phyloP scores from a whole-genome alignment of 2,797 vertebrate species.

The Pipistrellus pygmaeus region DNA sequence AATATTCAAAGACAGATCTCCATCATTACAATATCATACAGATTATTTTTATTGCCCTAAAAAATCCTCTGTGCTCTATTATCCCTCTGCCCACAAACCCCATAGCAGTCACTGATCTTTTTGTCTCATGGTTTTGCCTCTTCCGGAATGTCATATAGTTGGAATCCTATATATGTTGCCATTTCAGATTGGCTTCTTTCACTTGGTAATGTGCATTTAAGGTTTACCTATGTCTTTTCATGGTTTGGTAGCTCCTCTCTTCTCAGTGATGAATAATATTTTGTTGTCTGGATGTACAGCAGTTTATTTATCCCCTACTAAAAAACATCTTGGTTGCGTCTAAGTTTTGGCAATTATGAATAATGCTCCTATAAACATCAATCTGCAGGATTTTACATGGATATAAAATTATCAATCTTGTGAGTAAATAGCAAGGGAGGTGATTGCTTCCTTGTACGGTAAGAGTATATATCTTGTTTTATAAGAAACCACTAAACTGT shows the following conservation, averaged over 20 bases:
- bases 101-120: not conserved
- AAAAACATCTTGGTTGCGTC: not conserved
- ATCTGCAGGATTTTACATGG: not conserved
- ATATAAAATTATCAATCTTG: not conserved
- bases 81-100: not conserved
- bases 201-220: not conserved
- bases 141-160: not conserved
- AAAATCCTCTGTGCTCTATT: not conserved
- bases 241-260: not conserved
- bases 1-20: not conserved
- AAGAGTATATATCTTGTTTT: not conserved
- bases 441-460: not conserved
- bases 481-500: not conserved
- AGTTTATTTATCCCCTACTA: not conserved
- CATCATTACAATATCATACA: not conserved
- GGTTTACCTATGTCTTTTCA: not conserved
- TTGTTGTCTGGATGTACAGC: not conserved
- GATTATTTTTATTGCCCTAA: not conserved
- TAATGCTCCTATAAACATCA: not conserved
- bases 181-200: not conserved
- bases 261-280: not conserved
- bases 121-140: not conserved
- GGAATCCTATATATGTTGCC: not conserved
- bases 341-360: not conserved
- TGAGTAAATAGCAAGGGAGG: not conserved